phyloP scores from a whole-genome alignment of 1,140 invertebrate species.

The Drosophila lowei region DNA sequence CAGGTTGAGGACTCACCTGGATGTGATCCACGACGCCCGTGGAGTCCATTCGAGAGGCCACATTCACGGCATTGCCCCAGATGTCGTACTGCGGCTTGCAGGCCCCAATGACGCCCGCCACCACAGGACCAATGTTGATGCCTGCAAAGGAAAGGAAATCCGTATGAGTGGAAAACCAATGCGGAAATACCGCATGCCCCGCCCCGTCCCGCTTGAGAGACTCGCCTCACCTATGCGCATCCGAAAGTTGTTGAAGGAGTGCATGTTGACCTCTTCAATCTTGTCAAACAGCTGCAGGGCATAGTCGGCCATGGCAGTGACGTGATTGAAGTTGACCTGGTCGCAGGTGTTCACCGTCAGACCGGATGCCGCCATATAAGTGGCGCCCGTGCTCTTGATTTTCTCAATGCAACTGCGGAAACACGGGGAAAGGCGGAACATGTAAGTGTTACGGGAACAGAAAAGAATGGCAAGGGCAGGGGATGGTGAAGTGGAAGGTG shows the following conservation, averaged over 20 bases:
- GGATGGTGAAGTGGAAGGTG: background rate
- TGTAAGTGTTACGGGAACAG: background rate
- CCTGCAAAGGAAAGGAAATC: constrained; percentile 84
- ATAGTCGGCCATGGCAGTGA: constrained; percentile 96
- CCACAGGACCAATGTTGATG: constrained; percentile 97
- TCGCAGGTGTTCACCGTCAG: constrained; percentile 91
- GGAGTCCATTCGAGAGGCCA: constrained; percentile 94
- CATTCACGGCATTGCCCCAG: constrained; percentile 96
- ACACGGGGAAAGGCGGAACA: background rate
- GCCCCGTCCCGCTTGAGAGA: background rate
- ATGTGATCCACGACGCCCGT: constrained; percentile 92
- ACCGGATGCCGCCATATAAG: constrained; percentile 98
- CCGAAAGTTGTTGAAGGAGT: constrained; percentile 98
- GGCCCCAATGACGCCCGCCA: constrained; percentile 97
- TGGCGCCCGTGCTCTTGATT: constrained; percentile 98
- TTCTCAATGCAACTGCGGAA: constrained; percentile 92
- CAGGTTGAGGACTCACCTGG: constrained; percentile 85
- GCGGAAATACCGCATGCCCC: too few relatives aligned
- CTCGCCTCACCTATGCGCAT: constrained; percentile 94
- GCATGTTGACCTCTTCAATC: constrained; percentile 95
- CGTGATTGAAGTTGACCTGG: constrained; percentile 89
- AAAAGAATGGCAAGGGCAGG: constrained; percentile 10
- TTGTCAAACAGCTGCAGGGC: constrained; percentile 93
- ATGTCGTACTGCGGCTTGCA: constrained; percentile 96
- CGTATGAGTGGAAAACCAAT: background rate